Conservation (phyloP, 1,140 invertebrate genomes). For the Lethrus apterus region DNA sequence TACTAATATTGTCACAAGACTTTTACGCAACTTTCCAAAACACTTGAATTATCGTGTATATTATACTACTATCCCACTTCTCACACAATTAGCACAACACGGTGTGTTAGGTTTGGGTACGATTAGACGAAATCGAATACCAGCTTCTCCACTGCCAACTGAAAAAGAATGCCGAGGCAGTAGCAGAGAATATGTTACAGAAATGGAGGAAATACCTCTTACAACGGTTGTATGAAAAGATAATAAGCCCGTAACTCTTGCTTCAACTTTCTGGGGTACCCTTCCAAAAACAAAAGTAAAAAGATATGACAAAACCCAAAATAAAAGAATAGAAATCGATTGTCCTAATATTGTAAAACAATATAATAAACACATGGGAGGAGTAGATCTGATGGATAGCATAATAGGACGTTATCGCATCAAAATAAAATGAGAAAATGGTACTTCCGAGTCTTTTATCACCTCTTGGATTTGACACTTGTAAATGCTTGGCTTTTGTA, state of each 20-base stretch:
- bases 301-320: not conserved
- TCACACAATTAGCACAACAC: no score
- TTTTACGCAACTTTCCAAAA: not conserved
- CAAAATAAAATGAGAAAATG: constrained; percentile 36
- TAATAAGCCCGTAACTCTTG: not conserved
- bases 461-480: constrained; percentile 26
- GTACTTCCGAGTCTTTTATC: constrained; percentile 27
- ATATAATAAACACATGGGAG: constrained; percentile 37
- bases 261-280: no score
- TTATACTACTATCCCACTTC: no score
- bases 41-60: no score
- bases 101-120: no score
- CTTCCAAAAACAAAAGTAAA: not conserved
- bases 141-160: not conserved
- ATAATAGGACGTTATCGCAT: constrained; percentile 36
- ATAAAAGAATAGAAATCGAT: not conserved
- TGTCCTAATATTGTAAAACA: not conserved
- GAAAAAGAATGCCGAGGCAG: no score
- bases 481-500: constrained; percentile 27
- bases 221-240: not conserved
- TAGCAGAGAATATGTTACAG: no score
- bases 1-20: not conserved
- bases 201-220: no score
- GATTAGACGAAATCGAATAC: not conserved
- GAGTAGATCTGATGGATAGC: constrained; percentile 38